phyloP scores from a whole-genome alignment of 2,113 vertebrate genomes.

The Neolamprologus ventralis region DNA sequence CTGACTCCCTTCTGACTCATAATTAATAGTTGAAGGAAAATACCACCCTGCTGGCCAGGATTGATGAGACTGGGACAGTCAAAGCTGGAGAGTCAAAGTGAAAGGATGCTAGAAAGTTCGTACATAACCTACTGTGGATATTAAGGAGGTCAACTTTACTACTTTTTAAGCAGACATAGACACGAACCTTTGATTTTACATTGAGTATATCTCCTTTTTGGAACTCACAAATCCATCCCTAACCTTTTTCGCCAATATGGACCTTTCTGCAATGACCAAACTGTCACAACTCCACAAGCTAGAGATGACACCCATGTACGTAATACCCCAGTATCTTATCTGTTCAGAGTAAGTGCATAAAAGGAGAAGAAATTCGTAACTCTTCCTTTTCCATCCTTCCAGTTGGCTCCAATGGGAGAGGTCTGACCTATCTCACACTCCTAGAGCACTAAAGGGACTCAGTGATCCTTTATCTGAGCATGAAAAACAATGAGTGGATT shows the following conservation, averaged over 20 bases:
- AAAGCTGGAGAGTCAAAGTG: not conserved
- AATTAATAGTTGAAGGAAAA: not conserved
- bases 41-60: conserved; percentile 13
- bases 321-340: not conserved
- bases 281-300: not conserved
- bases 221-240: not conserved
- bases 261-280: not conserved
- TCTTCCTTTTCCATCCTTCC: not conserved
- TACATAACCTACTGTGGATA: not conserved
- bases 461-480: conserved; percentile 5
- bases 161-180: not conserved
- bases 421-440: conserved; percentile 56
- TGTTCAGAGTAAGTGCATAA: not conserved
- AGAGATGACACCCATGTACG: not conserved
- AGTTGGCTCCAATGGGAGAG: conserved; percentile 7
- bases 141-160: not conserved
- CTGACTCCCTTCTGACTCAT: not conserved
- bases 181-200: not conserved
- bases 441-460: conserved; percentile 2
- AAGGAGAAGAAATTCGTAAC: not conserved
- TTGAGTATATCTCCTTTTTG: not conserved
- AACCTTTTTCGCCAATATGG: fast-evolving
- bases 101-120: not conserved
- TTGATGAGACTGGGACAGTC: not conserved
- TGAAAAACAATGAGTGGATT: conserved; percentile 36